Evolutionary conservation across 2,888 invertebrate genomes (phyloP), one percentile per base, ranked within the genome.

Genomic region (Itoplectis maculator): DNA sequence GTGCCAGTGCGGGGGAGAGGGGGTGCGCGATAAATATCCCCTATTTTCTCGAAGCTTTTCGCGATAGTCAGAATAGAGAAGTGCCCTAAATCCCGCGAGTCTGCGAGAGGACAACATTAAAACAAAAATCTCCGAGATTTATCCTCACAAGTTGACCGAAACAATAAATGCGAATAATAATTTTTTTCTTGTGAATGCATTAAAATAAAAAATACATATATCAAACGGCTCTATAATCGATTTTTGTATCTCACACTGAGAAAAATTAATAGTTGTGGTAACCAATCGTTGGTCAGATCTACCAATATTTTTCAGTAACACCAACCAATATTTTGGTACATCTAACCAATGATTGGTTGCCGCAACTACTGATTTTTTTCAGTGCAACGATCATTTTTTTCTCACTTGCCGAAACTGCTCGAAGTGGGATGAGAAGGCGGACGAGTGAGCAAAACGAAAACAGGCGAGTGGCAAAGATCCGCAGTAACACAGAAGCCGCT

Each of bases 11-110:
- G n/a, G 15, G 7, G 66, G 20, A 6, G 0, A 13, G 42, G 23
- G 56, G 51, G 29, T 6, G 51, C 35, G 73, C 76, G 49, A 82
- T 75, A 80, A 82, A 82, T 79, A 61, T 77, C 20, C 63, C 15
- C 63, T 56, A 68, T 76, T 65, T 78, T 69, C 74, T 51, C 45
- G 18, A 18, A 51, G 66, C 65, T 77, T 40, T 77, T 37, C 42
- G 15, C 20, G 56, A 78, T 61, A 74, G 65, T 72, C 54, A 29
- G 9, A 40, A 61, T 7, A 40, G 35, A 29, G 35, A 61, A 61
- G 8, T 37, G 35, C 18, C 37, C 61, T 18, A 18, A 61, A 61
- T 61, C 40, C 61, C 4, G 35, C 13, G 35, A 61, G 15, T 61
- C 61, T 0, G 37, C 15, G 8, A 61, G 15, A 6, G n/a, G n/a